Base-by-base conservation (phyloP, 2,113 vertebrate species). In the Antennarius striatus region DNA sequence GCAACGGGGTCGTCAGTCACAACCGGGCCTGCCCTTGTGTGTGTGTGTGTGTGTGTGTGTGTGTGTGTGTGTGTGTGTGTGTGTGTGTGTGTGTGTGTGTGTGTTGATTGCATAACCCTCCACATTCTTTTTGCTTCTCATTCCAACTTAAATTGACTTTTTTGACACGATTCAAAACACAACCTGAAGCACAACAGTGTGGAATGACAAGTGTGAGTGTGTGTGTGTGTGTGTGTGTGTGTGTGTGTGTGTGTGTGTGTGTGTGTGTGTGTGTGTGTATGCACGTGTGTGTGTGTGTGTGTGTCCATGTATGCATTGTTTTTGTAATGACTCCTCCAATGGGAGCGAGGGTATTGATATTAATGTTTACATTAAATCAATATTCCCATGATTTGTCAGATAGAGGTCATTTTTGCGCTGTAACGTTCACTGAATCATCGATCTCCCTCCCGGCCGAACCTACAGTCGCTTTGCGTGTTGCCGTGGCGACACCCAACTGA, bases 161-260 rank as follows among this genome's bases (percentile, higher is more conserved):
- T 67, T 66, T 75, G 57, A 80, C 32, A 22, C 22, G 55, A 74
- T 77, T 28, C 10, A 43, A 68, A 73, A 54, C 49, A 52, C 42
- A 82, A 83, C 68, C 68, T 49, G 51, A 85, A 90, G 89, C 89
- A 89, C 87, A 88, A 89, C 15, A 30, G 49, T 12, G 22, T 22
- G 22, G 22, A 22, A 22, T 22, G 22, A 22, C 1, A 22, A 22
- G 16, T 63, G 56, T 48, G 66, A 39, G 43, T 11, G 51, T 17
- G 59, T 48, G 60, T 29, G 53, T 60, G 52, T 56, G 70, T 28
- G 47, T 16, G 50, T 14, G 65, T 2, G 42, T 60, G 55, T 30
- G 45, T 42, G 61, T 56, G 50, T 56, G 67, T n/a, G 52, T 64
- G 56, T 58, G 39, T 53, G 45, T 47, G n/a, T n/a, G n/a, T n/a